Conservation (phyloP, 2,797 vertebrate genomes). For the Gouania willdenowi region DNA sequence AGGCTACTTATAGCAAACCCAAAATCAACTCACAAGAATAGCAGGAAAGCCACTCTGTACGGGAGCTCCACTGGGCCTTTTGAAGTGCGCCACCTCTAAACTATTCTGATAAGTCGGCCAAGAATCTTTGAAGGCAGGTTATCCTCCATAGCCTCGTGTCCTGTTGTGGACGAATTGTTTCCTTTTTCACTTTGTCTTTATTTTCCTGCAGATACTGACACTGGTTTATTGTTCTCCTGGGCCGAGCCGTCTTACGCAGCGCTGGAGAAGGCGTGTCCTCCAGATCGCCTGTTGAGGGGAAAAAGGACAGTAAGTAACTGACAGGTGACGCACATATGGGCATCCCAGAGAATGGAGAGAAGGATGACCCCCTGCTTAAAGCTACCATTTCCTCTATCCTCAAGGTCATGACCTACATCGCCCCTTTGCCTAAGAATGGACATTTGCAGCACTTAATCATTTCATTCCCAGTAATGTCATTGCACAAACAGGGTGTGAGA, state of each 20-base stretch:
- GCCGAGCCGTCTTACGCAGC: slow-evolving; percentile 31
- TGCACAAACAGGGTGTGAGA: slow-evolving; percentile 54
- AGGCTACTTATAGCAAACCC: slow-evolving; percentile 94
- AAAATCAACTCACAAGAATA: slow-evolving; percentile 92
- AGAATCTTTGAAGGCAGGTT: slow-evolving; percentile 97
- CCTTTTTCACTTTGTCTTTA: slow-evolving; percentile 87
- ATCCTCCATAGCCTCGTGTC: slow-evolving; percentile 85
- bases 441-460: slow-evolving; percentile 53
- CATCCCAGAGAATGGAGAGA: slow-evolving; percentile 44
- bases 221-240: slow-evolving; percentile 73
- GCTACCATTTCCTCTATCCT: slow-evolving; percentile 65
- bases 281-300: slow-evolving; percentile 22
- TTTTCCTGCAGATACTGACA: slow-evolving; percentile 87
- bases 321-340: slow-evolving; percentile 59
- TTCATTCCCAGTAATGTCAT: slow-evolving; percentile 58
- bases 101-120: slow-evolving; percentile 84
- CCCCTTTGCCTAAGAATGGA: slow-evolving; percentile 56
- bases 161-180: slow-evolving; percentile 95
- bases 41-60: slow-evolving; percentile 88
- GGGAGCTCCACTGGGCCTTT: slow-evolving; percentile 75
- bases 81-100: slow-evolving; percentile 95
- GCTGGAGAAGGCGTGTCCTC: slow-evolving; percentile 18
- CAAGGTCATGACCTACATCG: slow-evolving; percentile 66
- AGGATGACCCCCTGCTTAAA: slow-evolving; percentile 69
- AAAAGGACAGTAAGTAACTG: slow-evolving; percentile 31